Evolutionary conservation across 2,113 vertebrate species (phyloP).

Genomic region (Redunca redunca): DNA sequence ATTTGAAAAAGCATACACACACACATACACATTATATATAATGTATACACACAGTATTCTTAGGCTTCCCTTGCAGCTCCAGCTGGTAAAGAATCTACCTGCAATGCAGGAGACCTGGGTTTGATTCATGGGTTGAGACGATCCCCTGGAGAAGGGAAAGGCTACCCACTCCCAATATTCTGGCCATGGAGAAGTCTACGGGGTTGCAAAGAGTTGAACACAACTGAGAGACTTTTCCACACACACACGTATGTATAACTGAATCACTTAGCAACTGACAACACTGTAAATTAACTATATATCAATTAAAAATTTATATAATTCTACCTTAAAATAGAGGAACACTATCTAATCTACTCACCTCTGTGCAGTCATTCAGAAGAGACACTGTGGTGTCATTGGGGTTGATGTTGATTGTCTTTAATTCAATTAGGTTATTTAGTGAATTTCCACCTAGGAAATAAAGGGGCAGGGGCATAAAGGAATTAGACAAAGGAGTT

Average conservation of each 20-base stretch:
- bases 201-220: background rate
- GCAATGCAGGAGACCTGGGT: background rate
- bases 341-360: constrained; percentile 62
- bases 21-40: background rate
- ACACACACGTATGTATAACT: background rate
- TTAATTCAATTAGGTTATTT: constrained; percentile 96
- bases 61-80: background rate
- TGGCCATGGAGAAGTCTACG: background rate
- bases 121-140: background rate
- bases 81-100: background rate
- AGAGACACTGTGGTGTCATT: constrained; percentile 94
- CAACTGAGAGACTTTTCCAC: background rate
- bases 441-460: constrained; percentile 93
- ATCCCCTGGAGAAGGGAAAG: background rate
- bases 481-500: background rate
- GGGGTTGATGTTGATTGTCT: constrained; percentile 97
- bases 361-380: constrained; percentile 95
- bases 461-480: background rate
- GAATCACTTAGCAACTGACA: background rate
- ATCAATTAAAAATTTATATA: background rate
- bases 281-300: background rate
- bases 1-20: background rate
- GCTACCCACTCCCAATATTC: background rate
- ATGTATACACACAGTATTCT: background rate
- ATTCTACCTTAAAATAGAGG: background rate